Percentiles rank a stretch among this genome's conserved stretches.
These are phyloP conservation scores for Paragorgia papillata DNA, from an alignment of 92 coral and sea anemone genomes.

Conservation along the genomic window DNA sequence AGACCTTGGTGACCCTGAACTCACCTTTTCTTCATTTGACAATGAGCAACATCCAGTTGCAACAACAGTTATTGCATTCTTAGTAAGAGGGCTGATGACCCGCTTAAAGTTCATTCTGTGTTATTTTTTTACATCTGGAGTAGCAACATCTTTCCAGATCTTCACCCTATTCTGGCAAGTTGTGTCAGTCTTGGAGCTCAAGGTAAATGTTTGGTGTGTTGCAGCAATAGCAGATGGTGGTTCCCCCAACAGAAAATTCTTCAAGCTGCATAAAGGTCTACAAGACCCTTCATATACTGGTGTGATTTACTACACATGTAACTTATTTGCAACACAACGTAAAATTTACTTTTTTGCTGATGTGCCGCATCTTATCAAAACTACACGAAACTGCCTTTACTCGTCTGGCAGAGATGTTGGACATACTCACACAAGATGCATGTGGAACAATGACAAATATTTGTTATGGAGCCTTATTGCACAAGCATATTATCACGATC, in stretches of 20 bases:
- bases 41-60: conserved; percentile 5
- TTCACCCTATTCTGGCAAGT: conserved; percentile 11
- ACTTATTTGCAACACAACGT: too few species aligned
- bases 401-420: conserved; percentile 25
- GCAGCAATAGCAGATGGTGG: too few species aligned
- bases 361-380: too few species aligned
- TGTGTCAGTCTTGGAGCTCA: too few species aligned
- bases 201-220: conserved; percentile 1
- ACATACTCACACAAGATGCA: conserved; percentile 19
- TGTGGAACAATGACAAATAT: conserved; percentile 3
- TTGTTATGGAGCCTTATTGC: too few species aligned
- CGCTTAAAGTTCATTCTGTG: neutral
- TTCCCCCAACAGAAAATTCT: neutral
- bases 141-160: conserved; percentile 23
- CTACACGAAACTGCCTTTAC: too few species aligned
- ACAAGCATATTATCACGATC: too few species aligned
- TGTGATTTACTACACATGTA: too few species aligned
- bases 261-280: conserved; percentile 13
- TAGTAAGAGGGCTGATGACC: conserved; percentile 5
- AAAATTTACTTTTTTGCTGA: too few species aligned
- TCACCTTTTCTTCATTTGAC: too few species aligned
- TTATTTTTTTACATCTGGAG: conserved; percentile 21
- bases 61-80: conserved; percentile 28
- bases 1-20: too few species aligned
- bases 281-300: conserved; percentile 13